phyloP scores from a whole-genome alignment of 2,888 invertebrate species.

The Mantis religiosa region DNA sequence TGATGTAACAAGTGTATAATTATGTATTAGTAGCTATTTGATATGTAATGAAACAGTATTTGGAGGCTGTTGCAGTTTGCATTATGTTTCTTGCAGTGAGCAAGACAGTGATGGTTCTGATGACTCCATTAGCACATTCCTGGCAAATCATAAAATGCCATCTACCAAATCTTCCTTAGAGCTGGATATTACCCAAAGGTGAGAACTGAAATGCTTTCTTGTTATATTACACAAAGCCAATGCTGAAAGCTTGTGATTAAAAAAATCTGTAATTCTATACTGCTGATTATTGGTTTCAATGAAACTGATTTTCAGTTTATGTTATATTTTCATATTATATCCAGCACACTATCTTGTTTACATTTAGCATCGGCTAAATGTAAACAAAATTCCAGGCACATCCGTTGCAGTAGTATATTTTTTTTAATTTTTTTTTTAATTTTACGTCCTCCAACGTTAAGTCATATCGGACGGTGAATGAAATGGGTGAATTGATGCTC shows the following conservation, averaged over 20 bases:
- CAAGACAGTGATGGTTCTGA: slow-evolving; percentile 64
- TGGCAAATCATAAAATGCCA: slow-evolving; percentile 53
- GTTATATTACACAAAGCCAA: not conserved
- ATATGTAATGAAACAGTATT: not conserved
- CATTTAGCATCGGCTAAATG: no score
- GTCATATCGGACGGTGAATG: no score
- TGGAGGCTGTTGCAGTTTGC: not conserved
- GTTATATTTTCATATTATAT: no score
- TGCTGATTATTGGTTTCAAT: not conserved
- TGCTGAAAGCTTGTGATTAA: not conserved
- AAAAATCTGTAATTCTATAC: not conserved
- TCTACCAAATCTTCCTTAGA: slow-evolving; percentile 5
- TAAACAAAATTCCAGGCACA: no score
- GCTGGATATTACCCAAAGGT: slow-evolving; percentile 20
- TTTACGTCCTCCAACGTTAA: no score
- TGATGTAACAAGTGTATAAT: not conserved
- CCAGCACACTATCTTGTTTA: no score
- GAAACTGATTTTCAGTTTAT: no score
- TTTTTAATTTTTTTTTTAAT: no score
- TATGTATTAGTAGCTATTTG: not conserved
- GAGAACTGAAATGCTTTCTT: not conserved
- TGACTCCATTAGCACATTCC: slow-evolving; percentile 61
- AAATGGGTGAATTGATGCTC: no score
- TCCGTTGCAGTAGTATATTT: no score
- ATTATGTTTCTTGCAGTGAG: slow-evolving; percentile 47